Percentiles rank a stretch among this genome's conserved stretches.
Evolutionary conservation across 2,888 invertebrate species (phyloP).

Genomic region (Aquatica leii): DNA sequence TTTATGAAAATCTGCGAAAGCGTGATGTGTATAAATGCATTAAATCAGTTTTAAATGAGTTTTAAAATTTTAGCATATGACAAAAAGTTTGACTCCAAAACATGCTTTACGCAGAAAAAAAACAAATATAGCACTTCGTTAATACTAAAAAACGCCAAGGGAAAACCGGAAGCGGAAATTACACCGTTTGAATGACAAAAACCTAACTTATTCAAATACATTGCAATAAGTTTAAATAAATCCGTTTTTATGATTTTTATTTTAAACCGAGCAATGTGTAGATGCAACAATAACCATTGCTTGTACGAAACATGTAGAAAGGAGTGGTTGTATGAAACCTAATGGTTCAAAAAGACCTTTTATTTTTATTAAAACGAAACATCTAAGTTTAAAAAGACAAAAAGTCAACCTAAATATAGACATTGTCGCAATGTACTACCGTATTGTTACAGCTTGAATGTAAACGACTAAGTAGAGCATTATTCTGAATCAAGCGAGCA

Average conservation of each 20-base stretch:
- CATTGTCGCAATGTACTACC: slow-evolving; percentile 29
- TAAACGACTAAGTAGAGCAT: slow-evolving; percentile 27
- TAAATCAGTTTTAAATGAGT: slow-evolving; percentile 10
- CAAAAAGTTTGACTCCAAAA: neutral
- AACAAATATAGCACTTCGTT: neutral
- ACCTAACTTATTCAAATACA: too few species aligned
- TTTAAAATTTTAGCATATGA: slow-evolving; percentile 9
- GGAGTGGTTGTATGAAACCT: slow-evolving; percentile 11
- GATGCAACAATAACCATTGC: too few species aligned
- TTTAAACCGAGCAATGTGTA: too few species aligned
- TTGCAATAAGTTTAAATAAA: too few species aligned
- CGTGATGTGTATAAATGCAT: slow-evolving; percentile 12
- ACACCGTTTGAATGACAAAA: too few species aligned
- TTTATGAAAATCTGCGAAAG: slow-evolving; percentile 4
- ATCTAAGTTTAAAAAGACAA: slow-evolving; percentile 25
- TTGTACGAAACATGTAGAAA: too few species aligned
- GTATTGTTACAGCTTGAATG: slow-evolving; percentile 28
- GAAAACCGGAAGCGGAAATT: too few species aligned
- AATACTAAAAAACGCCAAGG: too few species aligned
- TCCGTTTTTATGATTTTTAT: too few species aligned
- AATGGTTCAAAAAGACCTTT: slow-evolving; percentile 22
- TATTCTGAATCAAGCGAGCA: slow-evolving; percentile 29
- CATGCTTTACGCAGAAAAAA: neutral
- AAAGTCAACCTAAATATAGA: slow-evolving; percentile 26
- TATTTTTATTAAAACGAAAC: slow-evolving; percentile 29